Conservation (phyloP, 2,888 invertebrate species). For the Scaptomyza reducta region DNA sequence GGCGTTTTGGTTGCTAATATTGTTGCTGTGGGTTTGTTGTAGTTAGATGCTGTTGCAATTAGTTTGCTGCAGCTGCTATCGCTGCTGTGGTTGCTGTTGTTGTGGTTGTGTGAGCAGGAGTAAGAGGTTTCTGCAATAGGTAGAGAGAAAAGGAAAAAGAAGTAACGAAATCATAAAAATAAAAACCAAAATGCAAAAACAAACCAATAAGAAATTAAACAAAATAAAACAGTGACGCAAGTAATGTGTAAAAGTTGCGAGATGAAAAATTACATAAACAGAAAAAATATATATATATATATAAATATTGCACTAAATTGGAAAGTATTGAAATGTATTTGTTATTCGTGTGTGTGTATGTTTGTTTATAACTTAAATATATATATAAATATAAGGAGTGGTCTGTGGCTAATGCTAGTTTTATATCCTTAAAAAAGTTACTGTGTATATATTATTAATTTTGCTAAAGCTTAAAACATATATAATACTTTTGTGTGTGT, state of each 20-base stretch:
- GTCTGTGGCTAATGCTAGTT: constrained; percentile 27
- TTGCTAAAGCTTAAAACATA: constrained; percentile 72
- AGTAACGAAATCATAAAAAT: constrained; percentile 78
- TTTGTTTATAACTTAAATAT: constrained; percentile 34
- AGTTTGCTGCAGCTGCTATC: constrained; percentile 45
- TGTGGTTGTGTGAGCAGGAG: constrained; percentile 73
- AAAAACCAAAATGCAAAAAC: constrained; percentile 53
- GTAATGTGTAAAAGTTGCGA: constrained; percentile 21
- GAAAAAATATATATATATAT: constrained; percentile 14
- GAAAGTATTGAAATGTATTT: constrained; percentile 46
- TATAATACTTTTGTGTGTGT: constrained; percentile 67
- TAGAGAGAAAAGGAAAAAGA: constrained; percentile 82
- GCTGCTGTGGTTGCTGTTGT: constrained; percentile 47
- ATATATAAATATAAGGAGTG: constrained; percentile 34
- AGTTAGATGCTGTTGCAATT: constrained; percentile 47
- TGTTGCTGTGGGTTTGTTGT: constrained; percentile 51
- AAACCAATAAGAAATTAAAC: constrained; percentile 36
- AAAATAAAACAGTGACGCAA: constrained; percentile 26
- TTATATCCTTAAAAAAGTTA: constrained; percentile 11
- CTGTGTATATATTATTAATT: constrained; percentile 47
- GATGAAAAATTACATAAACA: constrained; percentile 19
- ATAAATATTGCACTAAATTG: constrained; percentile 39
- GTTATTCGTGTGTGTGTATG: constrained; percentile 11
- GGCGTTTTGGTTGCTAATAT: constrained; percentile 35
- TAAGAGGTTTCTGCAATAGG: constrained; percentile 82